Conservation (phyloP, 2,113 vertebrate genomes). For the Oryctolagus cuniculus region mOryCun1.1 NC_091442.1:101462001-101462500, state of each 20-base stretch:
- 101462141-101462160: slow-evolving; percentile 1
- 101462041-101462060: neutral
- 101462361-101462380: too few species aligned
- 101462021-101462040: slow-evolving; percentile 1
- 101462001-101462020: neutral
- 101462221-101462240: neutral
- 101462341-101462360: too few species aligned
- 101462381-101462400: too few species aligned
- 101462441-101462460: neutral
- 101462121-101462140: neutral
- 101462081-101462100: neutral
- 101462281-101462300: too few species aligned
- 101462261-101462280: neutral
- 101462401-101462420: neutral
- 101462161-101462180: neutral
- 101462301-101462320: too few species aligned
- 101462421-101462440: neutral
- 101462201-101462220: neutral
- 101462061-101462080: neutral
- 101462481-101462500: slow-evolving; percentile 5
- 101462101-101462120: neutral
- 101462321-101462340: too few species aligned
- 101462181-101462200: neutral
- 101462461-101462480: neutral
- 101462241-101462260: neutral